A percentile compares a stretch with the other conserved stretches of the same genome.
These are phyloP conservation scores for Gymnodraco acuticeps DNA, from an alignment of 2,797 vertebrate genomes.

Conservation along the genomic window DNA sequence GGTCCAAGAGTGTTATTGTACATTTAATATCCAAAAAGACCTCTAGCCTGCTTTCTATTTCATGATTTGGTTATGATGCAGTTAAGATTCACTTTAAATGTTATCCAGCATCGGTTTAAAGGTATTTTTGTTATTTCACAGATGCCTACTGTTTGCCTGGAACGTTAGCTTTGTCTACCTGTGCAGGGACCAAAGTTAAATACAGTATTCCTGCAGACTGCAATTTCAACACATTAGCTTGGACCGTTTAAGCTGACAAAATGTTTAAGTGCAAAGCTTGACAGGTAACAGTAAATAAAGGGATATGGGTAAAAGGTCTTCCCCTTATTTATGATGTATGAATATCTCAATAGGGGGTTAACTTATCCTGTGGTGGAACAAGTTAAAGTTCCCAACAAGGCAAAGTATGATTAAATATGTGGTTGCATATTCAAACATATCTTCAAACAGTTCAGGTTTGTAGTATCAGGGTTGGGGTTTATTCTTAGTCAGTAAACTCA, in stretches of 20 bases:
- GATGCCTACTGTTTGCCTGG: neutral
- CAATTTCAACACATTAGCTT: neutral
- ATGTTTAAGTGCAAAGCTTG: too few relatives aligned
- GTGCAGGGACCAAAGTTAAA: neutral
- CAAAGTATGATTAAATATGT: conserved; percentile 38
- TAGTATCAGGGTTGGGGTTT: conserved; percentile 28
- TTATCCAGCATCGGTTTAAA: neutral
- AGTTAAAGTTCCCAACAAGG: conserved; percentile 1
- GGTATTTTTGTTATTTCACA: neutral
- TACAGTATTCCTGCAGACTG: neutral
- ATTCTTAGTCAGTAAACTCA: conserved; percentile 26
- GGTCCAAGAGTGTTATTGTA: neutral
- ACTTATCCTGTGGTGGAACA: conserved; percentile 26
- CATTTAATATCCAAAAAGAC: neutral
- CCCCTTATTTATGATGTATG: neutral
- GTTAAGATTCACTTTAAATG: neutral
- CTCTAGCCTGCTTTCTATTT: neutral
- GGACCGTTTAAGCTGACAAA: too few relatives aligned
- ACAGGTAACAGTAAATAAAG: neutral
- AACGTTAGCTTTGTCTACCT: neutral
- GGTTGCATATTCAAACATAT: conserved; percentile 44
- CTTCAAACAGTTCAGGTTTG: conserved; percentile 46
- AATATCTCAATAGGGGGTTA: neutral
- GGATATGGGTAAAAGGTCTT: neutral
- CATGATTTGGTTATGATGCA: too few relatives aligned